These are phyloP conservation scores for Mylabris sibirica DNA, from an alignment of 2,888 invertebrate species.

Conservation along the genomic window DNA sequence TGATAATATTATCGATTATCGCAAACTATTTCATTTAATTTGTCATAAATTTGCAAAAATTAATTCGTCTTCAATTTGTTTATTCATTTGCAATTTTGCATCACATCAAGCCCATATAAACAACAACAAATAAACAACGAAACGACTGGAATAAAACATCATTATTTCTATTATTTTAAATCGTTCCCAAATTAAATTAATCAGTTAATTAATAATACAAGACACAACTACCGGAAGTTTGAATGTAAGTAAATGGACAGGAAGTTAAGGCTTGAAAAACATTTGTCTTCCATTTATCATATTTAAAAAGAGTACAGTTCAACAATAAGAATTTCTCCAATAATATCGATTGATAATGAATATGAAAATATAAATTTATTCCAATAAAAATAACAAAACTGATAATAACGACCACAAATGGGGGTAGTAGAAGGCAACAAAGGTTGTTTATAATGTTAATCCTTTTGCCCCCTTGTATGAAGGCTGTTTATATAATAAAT, in stretches of 20 bases:
- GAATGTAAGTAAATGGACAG: constrained; percentile 10
- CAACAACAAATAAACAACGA: not conserved
- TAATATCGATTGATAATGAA: not conserved
- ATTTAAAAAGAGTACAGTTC: not conserved
- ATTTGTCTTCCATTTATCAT: not conserved
- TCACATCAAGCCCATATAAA: not conserved
- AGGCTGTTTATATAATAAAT: constrained; percentile 13
- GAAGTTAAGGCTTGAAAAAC: constrained; percentile 4
- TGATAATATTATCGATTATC: not conserved
- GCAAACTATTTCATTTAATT: not conserved
- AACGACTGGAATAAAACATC: not conserved
- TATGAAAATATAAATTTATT: no score
- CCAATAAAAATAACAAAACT: no score
- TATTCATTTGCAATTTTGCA: no score
- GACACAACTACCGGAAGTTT: constrained; percentile 3
- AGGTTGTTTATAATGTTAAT: no score
- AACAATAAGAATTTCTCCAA: not conserved
- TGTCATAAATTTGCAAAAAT: no score
- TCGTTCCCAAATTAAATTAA: constrained; percentile 7
- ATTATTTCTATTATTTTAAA: not conserved
- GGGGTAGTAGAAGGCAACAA: no score
- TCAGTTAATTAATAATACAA: constrained; percentile 3
- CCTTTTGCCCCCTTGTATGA: no score
- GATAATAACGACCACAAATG: not conserved
- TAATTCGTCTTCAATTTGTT: no score